Evolutionary conservation across 2,797 vertebrate genomes (phyloP), one percentile per base, ranked within the genome.

Genomic region (Ctenochaetus hawaiiensis): DNA sequence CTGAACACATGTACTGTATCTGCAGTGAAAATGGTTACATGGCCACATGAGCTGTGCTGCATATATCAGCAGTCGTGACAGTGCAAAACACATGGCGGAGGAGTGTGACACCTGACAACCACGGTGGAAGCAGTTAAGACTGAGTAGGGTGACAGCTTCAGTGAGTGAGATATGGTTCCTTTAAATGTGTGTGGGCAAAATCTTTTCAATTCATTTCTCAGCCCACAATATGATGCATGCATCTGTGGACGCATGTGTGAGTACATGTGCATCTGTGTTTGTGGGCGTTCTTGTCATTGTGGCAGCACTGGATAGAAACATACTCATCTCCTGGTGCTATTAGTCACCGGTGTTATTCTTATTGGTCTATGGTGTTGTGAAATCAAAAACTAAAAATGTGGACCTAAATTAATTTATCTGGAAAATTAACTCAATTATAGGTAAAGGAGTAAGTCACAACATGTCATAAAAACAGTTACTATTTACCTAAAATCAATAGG

Each of bases 401-500:
- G 11, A 22, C 7, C 16, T 7, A 20, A 60, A 70, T 10, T 45
- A 39, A 48, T 37, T 76, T 65, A 81, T 73, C 68, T 63, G 60
- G 53, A 69, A 79, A 3, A 74, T 71, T 53, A 48, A 48, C 60
- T 77, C 12, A 61, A 65, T 75, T 77, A 82, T 0, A 56, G 54
- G 47, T 68, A 51, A 59, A 51, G 17, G 3, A 45, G n/a, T 23
- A 22, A 14, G 62, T 75, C 66, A 68, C 2, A 72, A 39, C 13
- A 45, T 20, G 18, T 39, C 56, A 39, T 58, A 13, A 67, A 48
- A 66, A 58, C 53, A 54, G 61, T 62, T 44, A 30, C 41, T 62
- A 26, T 26, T 26, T 26, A 26, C 26, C 26, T 26, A 26, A 26
- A 26, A 26, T 26, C 26, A 26, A 26, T 26, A 26, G 4, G 26